These are phyloP conservation scores for Saccostrea cuccullata DNA, from an alignment of 1,140 invertebrate genomes.

Conservation along the genomic window DNA sequence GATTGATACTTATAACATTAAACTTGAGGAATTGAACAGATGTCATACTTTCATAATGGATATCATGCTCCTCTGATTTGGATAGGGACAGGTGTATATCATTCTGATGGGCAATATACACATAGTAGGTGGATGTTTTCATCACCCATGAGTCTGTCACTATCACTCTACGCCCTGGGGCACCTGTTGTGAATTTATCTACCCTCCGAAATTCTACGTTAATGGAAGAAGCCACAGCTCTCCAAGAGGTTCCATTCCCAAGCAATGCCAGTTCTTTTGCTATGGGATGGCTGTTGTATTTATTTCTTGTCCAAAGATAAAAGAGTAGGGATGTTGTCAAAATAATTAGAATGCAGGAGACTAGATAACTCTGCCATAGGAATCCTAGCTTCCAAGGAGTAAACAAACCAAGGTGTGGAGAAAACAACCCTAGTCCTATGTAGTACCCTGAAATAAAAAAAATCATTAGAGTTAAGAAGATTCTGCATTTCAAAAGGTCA, in stretches of 20 bases:
- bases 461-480: not conserved
- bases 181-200: slow-evolving; percentile 87
- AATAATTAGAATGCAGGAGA: slow-evolving; percentile 64
- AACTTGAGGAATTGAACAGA: slow-evolving; percentile 90
- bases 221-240: slow-evolving; percentile 85
- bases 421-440: slow-evolving; percentile 67
- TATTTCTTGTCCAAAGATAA: slow-evolving; percentile 84
- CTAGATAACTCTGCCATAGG: slow-evolving; percentile 68
- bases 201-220: slow-evolving; percentile 88
- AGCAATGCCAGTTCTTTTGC: slow-evolving; percentile 84
- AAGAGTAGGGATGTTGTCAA: slow-evolving; percentile 61
- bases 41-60: slow-evolving; percentile 80
- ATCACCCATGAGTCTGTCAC: slow-evolving; percentile 94
- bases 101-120: slow-evolving; percentile 87
- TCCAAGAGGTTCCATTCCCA: slow-evolving; percentile 81
- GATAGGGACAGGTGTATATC: slow-evolving; percentile 87
- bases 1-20: slow-evolving; percentile 83
- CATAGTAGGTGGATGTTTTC: slow-evolving; percentile 87
- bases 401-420: slow-evolving; percentile 67
- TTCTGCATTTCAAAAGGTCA: too few species aligned
- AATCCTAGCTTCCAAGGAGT: slow-evolving; percentile 57
- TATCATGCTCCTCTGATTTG: slow-evolving; percentile 86
- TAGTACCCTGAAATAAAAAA: slow-evolving; percentile 73
- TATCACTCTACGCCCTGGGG: slow-evolving; percentile 84
- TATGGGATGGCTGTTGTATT: slow-evolving; percentile 88